Conservation (phyloP, 2,797 vertebrate species). For the Geotria australis region DNA sequence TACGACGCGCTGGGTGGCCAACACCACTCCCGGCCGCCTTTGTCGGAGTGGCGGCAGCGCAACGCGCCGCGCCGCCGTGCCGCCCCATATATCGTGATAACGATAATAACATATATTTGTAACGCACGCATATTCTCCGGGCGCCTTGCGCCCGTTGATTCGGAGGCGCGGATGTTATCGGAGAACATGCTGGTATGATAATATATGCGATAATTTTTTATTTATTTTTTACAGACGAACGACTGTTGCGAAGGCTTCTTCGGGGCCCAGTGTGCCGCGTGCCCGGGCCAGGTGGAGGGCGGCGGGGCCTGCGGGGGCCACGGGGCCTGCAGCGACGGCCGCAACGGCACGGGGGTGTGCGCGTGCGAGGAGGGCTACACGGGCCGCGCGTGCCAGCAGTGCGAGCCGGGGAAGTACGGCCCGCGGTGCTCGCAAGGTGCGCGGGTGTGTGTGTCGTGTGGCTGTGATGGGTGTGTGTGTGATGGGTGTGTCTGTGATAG, state of each 20-base stretch:
- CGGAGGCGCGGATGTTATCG: background rate
- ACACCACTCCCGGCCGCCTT: too few relatives aligned
- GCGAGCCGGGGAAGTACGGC: constrained; percentile 24
- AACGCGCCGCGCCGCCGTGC: too few relatives aligned
- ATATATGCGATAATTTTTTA: too few relatives aligned
- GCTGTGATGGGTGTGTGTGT: too few relatives aligned
- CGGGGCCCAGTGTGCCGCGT: constrained; percentile 40
- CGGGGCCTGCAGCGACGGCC: constrained; percentile 34
- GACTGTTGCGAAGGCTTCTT: constrained; percentile 47
- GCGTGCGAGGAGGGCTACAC: constrained; percentile 22
- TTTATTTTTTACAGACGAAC: constrained; percentile 13
- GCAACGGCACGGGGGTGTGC: constrained; percentile 31
- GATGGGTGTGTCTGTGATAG: too few relatives aligned
- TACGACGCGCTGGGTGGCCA: too few relatives aligned
- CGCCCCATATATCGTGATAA: background rate
- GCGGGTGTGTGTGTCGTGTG: too few relatives aligned
- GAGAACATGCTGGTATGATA: too few relatives aligned
- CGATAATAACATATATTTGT: too few relatives aligned
- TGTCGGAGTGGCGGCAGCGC: too few relatives aligned
- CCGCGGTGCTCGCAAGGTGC: constrained; percentile 38
- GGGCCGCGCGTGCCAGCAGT: constrained; percentile 51
- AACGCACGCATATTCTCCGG: too few relatives aligned
- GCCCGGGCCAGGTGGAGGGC: constrained; percentile 23
- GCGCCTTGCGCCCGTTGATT: too few relatives aligned
- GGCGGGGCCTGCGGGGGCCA: constrained; percentile 30